Evolutionary conservation across 2,797 vertebrate species (phyloP), one percentile per base, ranked within the genome.

Genomic region (Aeoliscus strigatus): DNA sequence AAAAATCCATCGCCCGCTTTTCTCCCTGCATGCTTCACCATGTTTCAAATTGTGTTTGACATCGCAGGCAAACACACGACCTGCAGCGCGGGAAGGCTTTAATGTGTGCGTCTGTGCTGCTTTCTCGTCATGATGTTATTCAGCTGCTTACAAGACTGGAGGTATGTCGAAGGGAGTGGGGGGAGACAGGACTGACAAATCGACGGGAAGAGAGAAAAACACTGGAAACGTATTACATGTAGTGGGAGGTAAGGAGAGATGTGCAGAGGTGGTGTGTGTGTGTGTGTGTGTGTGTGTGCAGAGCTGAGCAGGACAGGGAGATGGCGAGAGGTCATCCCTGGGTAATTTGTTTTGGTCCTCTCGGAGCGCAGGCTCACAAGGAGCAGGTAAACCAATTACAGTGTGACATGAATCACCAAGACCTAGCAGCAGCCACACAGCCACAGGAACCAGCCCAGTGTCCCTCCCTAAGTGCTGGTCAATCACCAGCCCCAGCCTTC

Each of bases 341-440:
- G 87, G 88, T 89, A 89, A 90, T 77, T 87, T 88, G 84, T 89
- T 89, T 87, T 87, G 75, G 82, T 84, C 72, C 74, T 86, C 80
- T 82, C 71, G 68, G 76, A 77, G 84, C 60, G 58, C 73, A 77
- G 76, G 84, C 78, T 85, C 82, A 88, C 85, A 81, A 70, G 60
- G 5, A 78, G 77, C 63, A 87, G 81, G 79, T 81, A 85, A 90
- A 90, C 88, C 80, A 90, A 90, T 87, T 90, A 88, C 88, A 86
- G 77, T 85, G 63, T 90, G 89, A 91, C 87, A 90, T 88, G 87
- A 85, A 85, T 86, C 51, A 65, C 86, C 77, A 84, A 88, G 84
- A 81, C 58, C 65, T 86, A 64, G 82, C 77, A 73, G 67, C 80
- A 58, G 67, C 65, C 63, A 59, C 36, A 45, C 69, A 75, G 67